Conservation (phyloP, 1,140 invertebrate species). For the Apis dorsata region DNA sequence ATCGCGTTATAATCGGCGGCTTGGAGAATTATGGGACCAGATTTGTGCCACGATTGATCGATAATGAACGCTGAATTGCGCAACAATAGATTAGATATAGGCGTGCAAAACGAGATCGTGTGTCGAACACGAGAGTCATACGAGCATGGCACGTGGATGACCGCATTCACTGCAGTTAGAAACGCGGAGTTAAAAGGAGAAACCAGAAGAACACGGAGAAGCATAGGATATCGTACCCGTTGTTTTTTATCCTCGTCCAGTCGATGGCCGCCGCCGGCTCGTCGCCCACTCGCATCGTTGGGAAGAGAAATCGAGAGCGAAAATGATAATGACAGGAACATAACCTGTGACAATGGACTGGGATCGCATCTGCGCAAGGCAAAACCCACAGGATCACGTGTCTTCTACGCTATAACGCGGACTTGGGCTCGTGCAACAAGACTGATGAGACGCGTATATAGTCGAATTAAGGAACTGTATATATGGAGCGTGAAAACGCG, state of each 20-base stretch:
- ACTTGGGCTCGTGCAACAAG: neutral
- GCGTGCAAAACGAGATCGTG: constrained; percentile 1
- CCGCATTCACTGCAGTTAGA: constrained; percentile 5
- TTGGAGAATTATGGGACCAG: neutral
- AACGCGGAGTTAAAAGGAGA: constrained; percentile 9
- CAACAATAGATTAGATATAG: constrained; percentile 5
- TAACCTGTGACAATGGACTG: neutral
- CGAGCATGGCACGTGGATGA: neutral
- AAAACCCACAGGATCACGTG: constrained; percentile 16
- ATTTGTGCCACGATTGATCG: neutral
- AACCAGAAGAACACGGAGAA: constrained; percentile 11
- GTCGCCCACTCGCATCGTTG: neutral
- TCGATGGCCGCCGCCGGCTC: no score
- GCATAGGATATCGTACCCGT: neutral
- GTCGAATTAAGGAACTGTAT: neutral
- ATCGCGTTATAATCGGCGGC: no score
- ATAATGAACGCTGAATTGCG: neutral
- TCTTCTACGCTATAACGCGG: neutral
- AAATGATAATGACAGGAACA: neutral
- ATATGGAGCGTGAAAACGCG: no score
- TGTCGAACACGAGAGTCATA: constrained; percentile 1
- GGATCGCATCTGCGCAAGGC: neutral
- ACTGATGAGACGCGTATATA: neutral
- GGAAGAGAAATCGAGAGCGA: constrained; percentile 4
- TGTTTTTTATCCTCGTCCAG: neutral